Evolutionary conservation across 2,797 vertebrate genomes (phyloP).

Genomic region (Limnodromus scolopaceus): DNA sequence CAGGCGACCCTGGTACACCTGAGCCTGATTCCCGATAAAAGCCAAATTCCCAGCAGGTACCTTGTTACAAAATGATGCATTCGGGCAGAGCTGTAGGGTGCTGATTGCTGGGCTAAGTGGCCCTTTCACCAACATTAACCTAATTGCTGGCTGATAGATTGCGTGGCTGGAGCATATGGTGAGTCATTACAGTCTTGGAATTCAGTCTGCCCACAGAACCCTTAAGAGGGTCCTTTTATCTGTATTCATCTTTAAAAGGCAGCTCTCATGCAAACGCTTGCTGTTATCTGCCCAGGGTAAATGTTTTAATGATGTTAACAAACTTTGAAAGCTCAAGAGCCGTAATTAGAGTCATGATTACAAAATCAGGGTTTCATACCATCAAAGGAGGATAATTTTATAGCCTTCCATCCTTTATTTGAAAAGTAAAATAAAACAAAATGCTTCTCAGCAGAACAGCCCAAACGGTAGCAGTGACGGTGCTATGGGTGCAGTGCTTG

Average conservation of each 20-base stretch:
- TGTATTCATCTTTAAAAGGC: conserved; percentile 73
- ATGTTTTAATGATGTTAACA: conserved; percentile 80
- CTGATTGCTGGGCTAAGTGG: conserved; percentile 75
- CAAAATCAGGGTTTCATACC: conserved; percentile 66
- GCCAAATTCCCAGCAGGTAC: conserved; percentile 41
- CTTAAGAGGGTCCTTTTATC: conserved; percentile 65
- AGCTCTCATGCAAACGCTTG: conserved; percentile 71
- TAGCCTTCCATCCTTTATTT: conserved; percentile 38
- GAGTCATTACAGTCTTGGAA: conserved; percentile 71
- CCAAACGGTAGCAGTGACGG: not conserved
- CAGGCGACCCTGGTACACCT: not conserved
- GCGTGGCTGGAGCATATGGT: conserved; percentile 72
- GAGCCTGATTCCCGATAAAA: not conserved
- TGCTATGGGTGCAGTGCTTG: fast-evolving
- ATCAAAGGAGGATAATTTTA: conserved; percentile 72
- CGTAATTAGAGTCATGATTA: conserved; percentile 74
- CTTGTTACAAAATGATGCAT: conserved; percentile 30
- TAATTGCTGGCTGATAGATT: conserved; percentile 79
- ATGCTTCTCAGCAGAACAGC: not conserved
- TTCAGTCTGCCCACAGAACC: conserved; percentile 64
- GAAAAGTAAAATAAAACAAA: conserved; percentile 46
- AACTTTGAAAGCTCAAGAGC: conserved; percentile 76
- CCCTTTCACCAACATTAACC: conserved; percentile 80
- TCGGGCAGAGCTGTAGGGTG: conserved; percentile 47
- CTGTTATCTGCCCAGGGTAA: conserved; percentile 78